A percentile compares a stretch with the other conserved stretches of the same genome.
These are phyloP conservation scores for Mystacides longicornis DNA, from an alignment of 2,888 invertebrate species.

Conservation along the genomic window DNA sequence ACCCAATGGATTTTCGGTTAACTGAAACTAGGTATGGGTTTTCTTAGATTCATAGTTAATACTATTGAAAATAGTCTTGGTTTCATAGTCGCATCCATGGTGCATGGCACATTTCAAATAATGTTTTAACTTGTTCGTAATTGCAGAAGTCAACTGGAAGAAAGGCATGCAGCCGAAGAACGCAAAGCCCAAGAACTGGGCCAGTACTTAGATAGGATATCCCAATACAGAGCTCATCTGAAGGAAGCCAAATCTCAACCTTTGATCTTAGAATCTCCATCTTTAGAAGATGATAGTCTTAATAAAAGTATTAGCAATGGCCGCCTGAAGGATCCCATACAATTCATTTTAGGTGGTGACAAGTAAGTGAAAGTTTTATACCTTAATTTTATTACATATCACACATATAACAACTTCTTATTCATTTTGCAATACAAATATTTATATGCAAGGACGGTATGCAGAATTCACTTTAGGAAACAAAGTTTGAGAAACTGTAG, in stretches of 20 bases:
- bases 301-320: conserved; percentile 11
- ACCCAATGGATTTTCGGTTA: conserved; percentile 43
- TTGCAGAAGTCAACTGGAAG: conserved; percentile 41
- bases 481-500: no score
- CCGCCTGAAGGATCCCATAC: conserved; percentile 36
- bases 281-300: neutral
- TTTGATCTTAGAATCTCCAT: neutral
- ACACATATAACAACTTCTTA: no score
- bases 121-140: neutral
- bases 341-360: conserved; percentile 44
- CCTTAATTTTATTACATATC: no score
- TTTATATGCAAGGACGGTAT: no score
- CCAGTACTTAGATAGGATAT: conserved; percentile 22
- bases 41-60: neutral
- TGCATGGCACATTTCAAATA: neutral
- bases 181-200: conserved; percentile 30
- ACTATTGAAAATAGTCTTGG: neutral
- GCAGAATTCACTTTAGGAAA: no score
- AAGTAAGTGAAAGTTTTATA: conserved; percentile 42
- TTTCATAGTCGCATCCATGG: neutral
- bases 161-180: conserved; percentile 42
- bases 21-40: conserved; percentile 42
- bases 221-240: conserved; percentile 19
- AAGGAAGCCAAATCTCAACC: conserved; percentile 7
- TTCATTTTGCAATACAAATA: no score